Evolutionary conservation across 2,797 vertebrate genomes (phyloP).

Genomic region (Peromyscus eremicus): DNA sequence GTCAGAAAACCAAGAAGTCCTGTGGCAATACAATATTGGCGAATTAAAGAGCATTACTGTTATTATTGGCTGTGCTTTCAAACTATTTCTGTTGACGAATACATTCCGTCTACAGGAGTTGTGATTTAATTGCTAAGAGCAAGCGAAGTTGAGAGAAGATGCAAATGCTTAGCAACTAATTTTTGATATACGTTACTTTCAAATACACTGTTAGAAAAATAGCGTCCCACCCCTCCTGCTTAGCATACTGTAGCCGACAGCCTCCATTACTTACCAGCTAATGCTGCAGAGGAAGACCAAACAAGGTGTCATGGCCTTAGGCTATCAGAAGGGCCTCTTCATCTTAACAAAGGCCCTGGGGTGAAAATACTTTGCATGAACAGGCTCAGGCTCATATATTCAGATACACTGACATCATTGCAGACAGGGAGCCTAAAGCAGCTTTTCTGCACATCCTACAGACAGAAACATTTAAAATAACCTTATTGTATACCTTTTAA

Average conservation of each 20-base stretch:
- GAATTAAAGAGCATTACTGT: constrained; percentile 64
- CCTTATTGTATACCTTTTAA: constrained; percentile 78
- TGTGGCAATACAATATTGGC: constrained; percentile 80
- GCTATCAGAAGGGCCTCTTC: constrained; percentile 76
- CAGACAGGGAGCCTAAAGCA: neutral
- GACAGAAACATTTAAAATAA: constrained; percentile 77
- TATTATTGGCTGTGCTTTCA: neutral
- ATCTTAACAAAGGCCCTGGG: constrained; percentile 78
- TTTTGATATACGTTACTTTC: constrained; percentile 76
- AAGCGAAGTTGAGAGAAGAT: constrained; percentile 44
- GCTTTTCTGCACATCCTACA: constrained; percentile 37
- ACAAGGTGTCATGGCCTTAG: constrained; percentile 50
- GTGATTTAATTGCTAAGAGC: neutral
- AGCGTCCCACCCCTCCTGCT: neutral
- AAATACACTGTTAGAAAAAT: constrained; percentile 56
- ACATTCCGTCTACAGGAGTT: neutral
- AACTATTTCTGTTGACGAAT: neutral
- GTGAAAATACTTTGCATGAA: constrained; percentile 83
- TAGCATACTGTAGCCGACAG: constrained; percentile 68
- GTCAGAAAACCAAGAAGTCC: constrained; percentile 73
- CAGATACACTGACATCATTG: constrained; percentile 67
- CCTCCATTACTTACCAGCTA: constrained; percentile 80
- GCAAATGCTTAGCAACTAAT: constrained; percentile 8
- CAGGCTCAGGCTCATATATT: constrained; percentile 62
- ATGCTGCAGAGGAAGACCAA: constrained; percentile 78